Evolutionary conservation across 2,888 invertebrate genomes (phyloP), one percentile per base, ranked within the genome.

Genomic region (Tineola bisselliella): DNA sequence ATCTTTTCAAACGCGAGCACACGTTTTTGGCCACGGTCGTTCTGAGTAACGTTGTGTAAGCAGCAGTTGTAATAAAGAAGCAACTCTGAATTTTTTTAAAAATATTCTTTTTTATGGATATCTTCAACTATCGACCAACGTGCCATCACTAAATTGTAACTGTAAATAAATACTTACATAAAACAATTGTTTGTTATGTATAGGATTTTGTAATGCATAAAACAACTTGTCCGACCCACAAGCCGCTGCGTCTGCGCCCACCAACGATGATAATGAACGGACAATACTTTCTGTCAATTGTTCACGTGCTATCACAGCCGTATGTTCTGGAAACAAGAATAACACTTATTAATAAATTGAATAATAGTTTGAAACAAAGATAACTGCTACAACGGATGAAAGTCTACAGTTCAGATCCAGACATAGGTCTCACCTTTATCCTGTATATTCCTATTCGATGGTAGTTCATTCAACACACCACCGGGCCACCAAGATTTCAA

Each of bases 401-500:
- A 15, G 31, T 44, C 38, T 11, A n/a, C n/a, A n/a, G n/a, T n/a
- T n/a, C n/a, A n/a, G n/a, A n/a, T n/a, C n/a, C 13, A 61, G 59
- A 43, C 56, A 61, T 61, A 31, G 44, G 31, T 18, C 15, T 33
- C 19, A 83, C 87, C 87, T 76, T 83, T 84, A 63, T 87, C 84
- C 63, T 81, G 76, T 52, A 77, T 74, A 62, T 84, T 84, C 60
- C 87, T 69, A 70, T 81, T 73, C 65, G 71, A 80, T 0, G 82
- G 74, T 1, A 87, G 77, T n/a, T 88, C 88, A 0, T 91, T 90
- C 0, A 93, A 79, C n/a, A 90, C 90, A 1, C 95, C 95, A 61
- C 93, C 93, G 0, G 95, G 95, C 96, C 96, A 97, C 91, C 95
- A 94, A 0, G 94, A 93, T 75, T 96, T 95, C 61, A 93, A 89